phyloP scores from a whole-genome alignment of 2,797 vertebrate genomes.

The Silurus lanzhouensis region DNA sequence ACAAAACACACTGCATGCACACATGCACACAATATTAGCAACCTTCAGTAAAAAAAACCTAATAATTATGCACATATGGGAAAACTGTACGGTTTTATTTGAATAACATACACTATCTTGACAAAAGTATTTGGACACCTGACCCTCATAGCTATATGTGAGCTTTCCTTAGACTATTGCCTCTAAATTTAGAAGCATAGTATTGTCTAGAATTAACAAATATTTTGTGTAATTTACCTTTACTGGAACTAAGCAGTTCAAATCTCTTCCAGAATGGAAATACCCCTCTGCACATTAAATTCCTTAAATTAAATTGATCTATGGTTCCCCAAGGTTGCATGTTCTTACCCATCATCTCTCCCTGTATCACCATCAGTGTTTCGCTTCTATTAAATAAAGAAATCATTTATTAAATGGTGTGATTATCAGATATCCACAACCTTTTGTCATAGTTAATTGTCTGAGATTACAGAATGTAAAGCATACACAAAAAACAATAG shows the following conservation, averaged over 20 bases:
- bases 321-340: too few species aligned
- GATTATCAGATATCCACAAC: too few species aligned
- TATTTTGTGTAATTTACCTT: neutral
- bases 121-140: neutral
- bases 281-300: neutral
- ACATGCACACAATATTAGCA: neutral
- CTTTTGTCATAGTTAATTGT: too few species aligned
- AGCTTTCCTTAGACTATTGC: neutral
- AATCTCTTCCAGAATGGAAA: neutral
- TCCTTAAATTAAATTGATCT: too few species aligned
- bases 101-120: neutral
- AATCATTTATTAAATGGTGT: too few species aligned
- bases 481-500: too few species aligned
- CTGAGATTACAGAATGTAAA: too few species aligned
- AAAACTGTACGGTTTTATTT: neutral
- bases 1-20: neutral
- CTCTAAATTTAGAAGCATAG: neutral
- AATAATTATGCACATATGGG: neutral
- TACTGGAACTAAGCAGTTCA: neutral
- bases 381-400: too few species aligned
- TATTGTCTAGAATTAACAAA: neutral
- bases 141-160: neutral
- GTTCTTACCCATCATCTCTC: too few species aligned
- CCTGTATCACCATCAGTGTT: too few species aligned
- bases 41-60: neutral